Evolutionary conservation across 2,888 invertebrate species (phyloP).

Genomic region (Alloscopus bannaensis): DNA sequence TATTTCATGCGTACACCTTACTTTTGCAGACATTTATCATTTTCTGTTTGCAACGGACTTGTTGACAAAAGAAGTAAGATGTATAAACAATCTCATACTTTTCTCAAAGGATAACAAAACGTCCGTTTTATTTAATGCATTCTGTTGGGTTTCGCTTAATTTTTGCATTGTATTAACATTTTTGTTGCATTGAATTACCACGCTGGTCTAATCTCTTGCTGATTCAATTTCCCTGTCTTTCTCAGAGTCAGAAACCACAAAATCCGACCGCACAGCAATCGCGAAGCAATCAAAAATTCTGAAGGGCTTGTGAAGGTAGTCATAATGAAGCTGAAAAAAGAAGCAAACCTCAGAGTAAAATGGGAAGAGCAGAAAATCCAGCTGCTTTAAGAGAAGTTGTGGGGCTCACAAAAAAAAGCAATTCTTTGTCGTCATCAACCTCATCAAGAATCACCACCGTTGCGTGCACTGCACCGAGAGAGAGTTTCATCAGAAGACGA

Average conservation of each 20-base stretch:
- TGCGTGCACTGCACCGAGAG: constrained; percentile 19
- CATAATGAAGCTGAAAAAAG: constrained; percentile 5
- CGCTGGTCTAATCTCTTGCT: constrained; percentile 20
- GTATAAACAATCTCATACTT: too few relatives aligned
- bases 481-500: constrained; percentile 33
- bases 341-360: constrained; percentile 17
- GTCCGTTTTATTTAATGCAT: constrained; percentile 17
- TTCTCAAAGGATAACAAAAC: too few relatives aligned
- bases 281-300: constrained; percentile 29
- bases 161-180: too few relatives aligned
- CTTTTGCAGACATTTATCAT: too few relatives aligned
- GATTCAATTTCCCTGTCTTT: constrained; percentile 28
- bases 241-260: constrained; percentile 32
- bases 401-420: neutral
- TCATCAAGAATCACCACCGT: constrained; percentile 34
- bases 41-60: too few relatives aligned
- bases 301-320: constrained; percentile 4
- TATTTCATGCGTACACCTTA: too few relatives aligned
- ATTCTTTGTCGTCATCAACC: constrained; percentile 35
- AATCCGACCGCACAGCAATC: constrained; percentile 40
- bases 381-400: neutral
- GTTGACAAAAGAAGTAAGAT: too few relatives aligned
- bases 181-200: constrained; percentile 15
- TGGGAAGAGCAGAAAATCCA: neutral
- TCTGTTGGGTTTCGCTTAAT: neutral